These are phyloP conservation scores for Oryzias curvinotus DNA, from an alignment of 2,113 vertebrate species.

Conservation along the genomic window DNA sequence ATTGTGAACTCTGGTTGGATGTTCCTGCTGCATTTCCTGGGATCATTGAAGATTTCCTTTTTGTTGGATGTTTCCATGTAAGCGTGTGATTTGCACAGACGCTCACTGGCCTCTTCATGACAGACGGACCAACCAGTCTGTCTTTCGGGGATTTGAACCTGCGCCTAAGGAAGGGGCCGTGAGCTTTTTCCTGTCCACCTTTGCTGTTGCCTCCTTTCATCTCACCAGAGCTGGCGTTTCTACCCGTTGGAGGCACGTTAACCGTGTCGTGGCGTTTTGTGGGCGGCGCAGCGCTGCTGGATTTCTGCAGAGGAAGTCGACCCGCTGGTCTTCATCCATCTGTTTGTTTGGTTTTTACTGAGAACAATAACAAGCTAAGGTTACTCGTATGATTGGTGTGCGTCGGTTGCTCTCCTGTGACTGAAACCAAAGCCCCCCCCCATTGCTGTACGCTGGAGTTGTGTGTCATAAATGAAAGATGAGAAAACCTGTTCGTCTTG, in stretches of 20 bases:
- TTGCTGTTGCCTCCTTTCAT: slow-evolving; percentile 49
- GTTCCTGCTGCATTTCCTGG: slow-evolving; percentile 2
- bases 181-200: neutral
- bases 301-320: no score
- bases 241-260: slow-evolving; percentile 9
- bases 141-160: slow-evolving; percentile 48
- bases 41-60: slow-evolving; percentile 14
- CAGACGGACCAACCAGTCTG: no score
- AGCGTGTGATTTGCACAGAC: no score
- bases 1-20: slow-evolving; percentile 20
- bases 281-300: no score
- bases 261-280: neutral
- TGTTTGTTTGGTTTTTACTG: neutral
- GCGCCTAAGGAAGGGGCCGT: no score
- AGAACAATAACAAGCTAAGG: slow-evolving; percentile 12
- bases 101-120: no score
- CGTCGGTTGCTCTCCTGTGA: slow-evolving; percentile 30
- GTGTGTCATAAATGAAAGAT: slow-evolving; percentile 26
- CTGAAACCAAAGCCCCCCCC: slow-evolving; percentile 60
- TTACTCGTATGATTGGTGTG: slow-evolving; percentile 1
- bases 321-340: no score
- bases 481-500: slow-evolving; percentile 6
- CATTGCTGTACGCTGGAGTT: slow-evolving; percentile 2
- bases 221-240: slow-evolving; percentile 39
- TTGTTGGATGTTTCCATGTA: neutral